Evolutionary conservation across 2,888 invertebrate species (phyloP).

Genomic region (Temnothorax ravouxi): DNA sequence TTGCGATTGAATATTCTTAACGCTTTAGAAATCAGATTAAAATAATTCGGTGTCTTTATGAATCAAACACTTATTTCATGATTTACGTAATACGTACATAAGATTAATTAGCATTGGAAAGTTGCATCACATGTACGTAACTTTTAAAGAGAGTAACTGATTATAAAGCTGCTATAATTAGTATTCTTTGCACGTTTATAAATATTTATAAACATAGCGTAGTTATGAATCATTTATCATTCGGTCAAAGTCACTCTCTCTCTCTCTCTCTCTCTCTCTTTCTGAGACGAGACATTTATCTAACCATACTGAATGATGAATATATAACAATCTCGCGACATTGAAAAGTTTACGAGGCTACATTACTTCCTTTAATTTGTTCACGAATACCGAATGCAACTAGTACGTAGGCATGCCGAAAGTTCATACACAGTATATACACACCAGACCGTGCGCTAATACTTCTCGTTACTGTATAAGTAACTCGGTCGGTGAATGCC

Average conservation of each 20-base stretch:
- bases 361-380: conserved; percentile 62
- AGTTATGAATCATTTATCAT: background rate
- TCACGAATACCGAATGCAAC: conserved; percentile 50
- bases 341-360: conserved; percentile 68
- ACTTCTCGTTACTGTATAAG: conserved; percentile 60
- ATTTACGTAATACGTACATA: background rate
- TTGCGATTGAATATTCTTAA: background rate
- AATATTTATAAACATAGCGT: background rate
- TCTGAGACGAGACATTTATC: conserved; percentile 11
- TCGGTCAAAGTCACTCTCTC: background rate
- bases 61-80: background rate
- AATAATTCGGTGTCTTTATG: background rate
- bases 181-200: background rate
- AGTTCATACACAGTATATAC: conserved; percentile 12
- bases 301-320: conserved; percentile 54
- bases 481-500: conserved; percentile 68
- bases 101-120: conserved; percentile 7
- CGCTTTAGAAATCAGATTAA: conserved; percentile 20
- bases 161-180: conserved; percentile 6
- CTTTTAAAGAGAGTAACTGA: background rate
- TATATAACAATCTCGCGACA: conserved; percentile 63
- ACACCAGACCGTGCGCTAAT: conserved; percentile 59
- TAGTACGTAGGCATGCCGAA: conserved; percentile 19
- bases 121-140: background rate
- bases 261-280: background rate